phyloP scores from a whole-genome alignment of 2,797 vertebrate species.

The Sarcophilus harrisii region DNA sequence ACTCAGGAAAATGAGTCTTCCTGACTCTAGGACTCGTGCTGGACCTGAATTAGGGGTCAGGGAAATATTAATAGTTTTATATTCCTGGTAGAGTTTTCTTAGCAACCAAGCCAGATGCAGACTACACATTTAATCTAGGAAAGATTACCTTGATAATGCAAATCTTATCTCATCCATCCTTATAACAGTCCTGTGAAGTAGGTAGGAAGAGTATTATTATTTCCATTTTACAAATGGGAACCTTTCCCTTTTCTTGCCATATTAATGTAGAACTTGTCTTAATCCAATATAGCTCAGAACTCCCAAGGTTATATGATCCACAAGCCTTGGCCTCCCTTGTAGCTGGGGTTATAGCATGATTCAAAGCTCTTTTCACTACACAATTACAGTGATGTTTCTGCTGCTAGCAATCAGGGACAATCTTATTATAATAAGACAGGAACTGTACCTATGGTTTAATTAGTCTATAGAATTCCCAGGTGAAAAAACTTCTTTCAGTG shows the following conservation, averaged over 20 bases:
- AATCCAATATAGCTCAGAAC: neutral
- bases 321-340: neutral
- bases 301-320: neutral
- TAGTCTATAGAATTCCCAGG: neutral
- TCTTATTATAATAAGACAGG: neutral
- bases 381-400: neutral
- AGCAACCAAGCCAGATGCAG: neutral
- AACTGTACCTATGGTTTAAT: neutral
- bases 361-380: neutral
- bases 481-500: neutral
- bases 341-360: neutral
- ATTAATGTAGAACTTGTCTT: neutral
- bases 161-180: constrained; percentile 1
- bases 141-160: neutral
- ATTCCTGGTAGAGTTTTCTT: neutral
- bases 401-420: neutral
- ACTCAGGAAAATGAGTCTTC: neutral
- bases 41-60: neutral
- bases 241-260: neutral
- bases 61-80: neutral
- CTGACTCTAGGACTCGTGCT: neutral
- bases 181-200: neutral
- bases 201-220: constrained; percentile 1
- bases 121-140: neutral
- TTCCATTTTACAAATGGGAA: neutral